Base-by-base conservation (phyloP, 2,797 vertebrate species). In the Crocidura indochinensis region DNA sequence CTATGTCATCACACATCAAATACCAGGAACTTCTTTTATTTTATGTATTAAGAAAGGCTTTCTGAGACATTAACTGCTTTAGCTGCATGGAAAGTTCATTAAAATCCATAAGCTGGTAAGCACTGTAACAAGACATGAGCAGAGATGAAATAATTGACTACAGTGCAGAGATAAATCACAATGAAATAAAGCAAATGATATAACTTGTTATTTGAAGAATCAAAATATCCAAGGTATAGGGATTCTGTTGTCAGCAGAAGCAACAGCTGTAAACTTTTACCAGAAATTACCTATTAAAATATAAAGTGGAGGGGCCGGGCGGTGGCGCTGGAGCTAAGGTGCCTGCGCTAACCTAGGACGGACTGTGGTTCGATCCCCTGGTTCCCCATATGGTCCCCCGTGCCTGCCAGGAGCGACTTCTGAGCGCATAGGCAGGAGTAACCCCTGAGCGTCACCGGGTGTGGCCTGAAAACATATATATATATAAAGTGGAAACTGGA, bases 21-120 rank as follows among this genome's bases (percentile, higher is more conserved):
- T 83, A 77, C 19, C 64, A 93, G 20, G n/a, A 88, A 84, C 4
- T 64, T 85, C 6, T 92, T 92, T 91, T 87, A 94, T 77, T 20
- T 81, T 87, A 22, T 56, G 19, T n/a, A 14, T 88, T 80, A 62
- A 85, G 72, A 56, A 74, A 8, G 4, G 49, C 85, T 87, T 90
- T 76, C 76, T 27, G 72, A n/a, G n/a, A 31, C 78, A 22, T 44
- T 69, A 92, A 82, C 53, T 91, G 78, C 71, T 75, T 22, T 12
- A 68, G 10, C 8, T 88, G 11, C 24, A 86, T 38, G 71, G 6
- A 92, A 49, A 71, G 47, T 38, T 80, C 68, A 93, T 60, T 85
- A 73, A 51, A 67, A 87, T 6, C 79, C 8, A 5, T 87, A 29
- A 49, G 38, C 44, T 49, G 11, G 20, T 88, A 79, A 84, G 19